Evolutionary conservation across 2,888 invertebrate genomes (phyloP), one percentile per base, ranked within the genome.

Genomic region (Abrostola triplasia): DNA sequence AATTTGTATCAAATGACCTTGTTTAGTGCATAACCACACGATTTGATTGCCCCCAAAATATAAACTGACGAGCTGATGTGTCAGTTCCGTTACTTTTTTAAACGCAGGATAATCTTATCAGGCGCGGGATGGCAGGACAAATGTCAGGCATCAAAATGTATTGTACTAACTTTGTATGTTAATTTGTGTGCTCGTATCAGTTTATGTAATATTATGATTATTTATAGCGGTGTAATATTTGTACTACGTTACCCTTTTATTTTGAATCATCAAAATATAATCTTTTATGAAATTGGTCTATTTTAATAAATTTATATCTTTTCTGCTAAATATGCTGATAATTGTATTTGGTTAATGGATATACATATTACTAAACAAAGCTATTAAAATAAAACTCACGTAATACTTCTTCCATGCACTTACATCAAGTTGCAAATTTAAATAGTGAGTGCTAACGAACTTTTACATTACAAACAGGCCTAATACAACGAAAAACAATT

Each of bases 41-140:
- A 35, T 12, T 36, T 40, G n/a, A 54, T 10, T 72, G 54, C 41
- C 59, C 56, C 59, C 54, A 58, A 74, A 69, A 64, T 56, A 53
- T 47, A 65, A 64, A 64, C 61, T 57, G 52, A 66, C 50, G 61
- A 52, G 40, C 53, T 57, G 61, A 42, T 70, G 55, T 67, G 66
- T 60, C 53, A 67, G 70, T 68, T 74, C 74, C 70, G 68, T 61
- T 67, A 72, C 67, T 74, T 75, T 70, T 64, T 63, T 64, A 80
- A 71, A 73, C 83, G 73, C 79, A 76, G 86, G 86, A 86, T 89
- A 88, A 88, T 86, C 86, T 86, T 88, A 90, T 89, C 88, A 74
- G 73, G 58, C 64, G 72, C 86, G 84, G 89, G 89, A 90, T 84
- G 83, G 72, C 85, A 84, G 88, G 88, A 89, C 73, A 48, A 67